These are phyloP conservation scores for Formica selysi DNA, from an alignment of 1,140 invertebrate genomes.

Conservation along the genomic window DNA sequence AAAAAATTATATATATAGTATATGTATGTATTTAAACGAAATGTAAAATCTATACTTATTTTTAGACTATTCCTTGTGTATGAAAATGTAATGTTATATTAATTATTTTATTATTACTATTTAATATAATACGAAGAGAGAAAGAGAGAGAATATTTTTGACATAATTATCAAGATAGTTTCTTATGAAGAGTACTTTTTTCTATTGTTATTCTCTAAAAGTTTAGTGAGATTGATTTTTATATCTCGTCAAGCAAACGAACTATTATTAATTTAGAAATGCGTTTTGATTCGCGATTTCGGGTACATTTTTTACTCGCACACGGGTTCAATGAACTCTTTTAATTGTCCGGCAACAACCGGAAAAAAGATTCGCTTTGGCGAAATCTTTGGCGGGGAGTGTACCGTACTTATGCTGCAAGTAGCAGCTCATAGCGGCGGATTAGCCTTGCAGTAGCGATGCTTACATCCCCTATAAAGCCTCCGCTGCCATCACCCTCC, in stretches of 20 bases:
- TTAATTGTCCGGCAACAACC: slow-evolving; percentile 66
- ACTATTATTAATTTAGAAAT: neutral
- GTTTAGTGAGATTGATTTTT: neutral
- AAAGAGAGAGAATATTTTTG: neutral
- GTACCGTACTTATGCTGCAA: slow-evolving; percentile 83
- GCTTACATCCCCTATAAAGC: slow-evolving; percentile 85
- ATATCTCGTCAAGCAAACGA: neutral
- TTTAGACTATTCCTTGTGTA: neutral
- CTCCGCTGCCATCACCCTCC: slow-evolving; percentile 71
- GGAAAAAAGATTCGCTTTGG: slow-evolving; percentile 67
- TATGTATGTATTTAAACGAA: neutral
- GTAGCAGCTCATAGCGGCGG: slow-evolving; percentile 84
- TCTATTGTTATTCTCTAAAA: neutral
- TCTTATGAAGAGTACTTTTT: neutral
- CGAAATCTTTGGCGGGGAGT: slow-evolving; percentile 81
- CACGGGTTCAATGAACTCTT: slow-evolving; percentile 69
- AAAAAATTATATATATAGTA: neutral
- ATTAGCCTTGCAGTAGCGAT: slow-evolving; percentile 85
- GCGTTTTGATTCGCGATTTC: slow-evolving; percentile 7
- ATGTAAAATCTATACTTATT: neutral
- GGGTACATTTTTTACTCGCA: slow-evolving; percentile 12
- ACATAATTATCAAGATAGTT: neutral
- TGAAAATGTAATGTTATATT: neutral
- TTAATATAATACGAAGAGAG: too few relatives aligned
- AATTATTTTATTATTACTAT: too few relatives aligned